A percentile compares a stretch with the other conserved stretches of the same genome.
Evolutionary conservation across 2,113 vertebrate genomes (phyloP).

Genomic region (Anoura caudifer): DNA sequence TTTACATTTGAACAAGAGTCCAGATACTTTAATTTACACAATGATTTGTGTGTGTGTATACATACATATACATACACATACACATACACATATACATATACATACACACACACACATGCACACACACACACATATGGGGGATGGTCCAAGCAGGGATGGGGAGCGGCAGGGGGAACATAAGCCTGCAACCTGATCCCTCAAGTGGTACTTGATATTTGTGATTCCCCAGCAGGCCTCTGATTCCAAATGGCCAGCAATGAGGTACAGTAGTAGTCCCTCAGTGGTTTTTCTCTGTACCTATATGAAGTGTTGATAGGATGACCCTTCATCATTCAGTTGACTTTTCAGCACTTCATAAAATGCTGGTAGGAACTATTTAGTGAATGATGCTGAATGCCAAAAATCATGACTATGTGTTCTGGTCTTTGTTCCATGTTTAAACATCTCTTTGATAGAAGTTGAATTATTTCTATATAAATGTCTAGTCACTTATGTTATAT

Average conservation of each 20-base stretch:
- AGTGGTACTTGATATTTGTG: constrained; percentile 1
- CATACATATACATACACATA: background rate
- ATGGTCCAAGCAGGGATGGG: background rate
- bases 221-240: background rate
- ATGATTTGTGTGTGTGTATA: background rate
- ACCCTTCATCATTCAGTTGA: background rate
- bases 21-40: background rate
- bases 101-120: too few species aligned
- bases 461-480: background rate
- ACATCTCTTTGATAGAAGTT: background rate
- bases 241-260: background rate
- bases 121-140: too few species aligned
- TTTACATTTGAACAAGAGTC: constrained; percentile 28
- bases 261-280: background rate
- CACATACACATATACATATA: too few species aligned
- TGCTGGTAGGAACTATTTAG: background rate
- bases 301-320: background rate
- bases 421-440: constrained; percentile 17
- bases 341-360: background rate
- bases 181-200: background rate
- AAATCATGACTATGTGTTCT: background rate
- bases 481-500: too few species aligned
- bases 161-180: background rate
- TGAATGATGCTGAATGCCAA: background rate
- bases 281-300: background rate